phyloP scores from a whole-genome alignment of 92 coral and sea anemone genomes.

The Epizoanthus stellaris region DNA sequence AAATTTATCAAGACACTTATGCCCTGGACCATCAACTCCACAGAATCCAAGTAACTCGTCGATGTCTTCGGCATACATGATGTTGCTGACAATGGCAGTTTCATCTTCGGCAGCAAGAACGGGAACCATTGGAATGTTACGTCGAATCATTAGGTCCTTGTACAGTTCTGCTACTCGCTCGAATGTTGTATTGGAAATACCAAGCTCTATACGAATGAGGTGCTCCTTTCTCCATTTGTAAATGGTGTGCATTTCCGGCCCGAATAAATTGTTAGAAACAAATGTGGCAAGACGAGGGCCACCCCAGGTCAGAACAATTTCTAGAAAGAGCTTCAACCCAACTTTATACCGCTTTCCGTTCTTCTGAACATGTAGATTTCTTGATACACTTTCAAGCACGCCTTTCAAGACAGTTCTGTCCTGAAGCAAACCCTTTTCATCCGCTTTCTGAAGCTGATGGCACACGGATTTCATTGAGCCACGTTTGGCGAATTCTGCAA shows the following conservation, averaged over 20 bases:
- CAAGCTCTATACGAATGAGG: not conserved
- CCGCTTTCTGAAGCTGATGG: conserved; percentile 47
- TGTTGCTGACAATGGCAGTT: not conserved
- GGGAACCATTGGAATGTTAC: not conserved
- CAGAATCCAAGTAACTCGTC: conserved; percentile 5
- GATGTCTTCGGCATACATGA: not conserved
- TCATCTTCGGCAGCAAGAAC: conserved; percentile 8
- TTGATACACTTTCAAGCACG: conserved; percentile 36
- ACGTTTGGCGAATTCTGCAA: conserved; percentile 43
- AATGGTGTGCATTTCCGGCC: conserved; percentile 52
- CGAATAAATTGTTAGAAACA: conserved; percentile 47
- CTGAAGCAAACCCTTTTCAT: conserved; percentile 32
- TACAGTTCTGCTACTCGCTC: not conserved
- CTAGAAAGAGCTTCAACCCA: conserved; percentile 46
- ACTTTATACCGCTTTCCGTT: conserved; percentile 46
- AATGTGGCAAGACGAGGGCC: conserved; percentile 56
- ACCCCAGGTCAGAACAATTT: conserved; percentile 48
- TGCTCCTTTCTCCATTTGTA: conserved; percentile 51
- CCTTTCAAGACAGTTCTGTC: conserved; percentile 38
- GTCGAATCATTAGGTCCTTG: not conserved
- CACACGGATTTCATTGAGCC: conserved; percentile 60
- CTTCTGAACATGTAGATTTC: conserved; percentile 53
- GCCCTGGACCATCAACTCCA: not conserved
- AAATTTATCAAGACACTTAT: not conserved
- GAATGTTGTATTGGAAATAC: not conserved